A percentile compares a stretch with the other conserved stretches of the same genome.
phyloP scores from a whole-genome alignment of 2,888 invertebrate genomes.

The Pterostichus niger region DNA sequence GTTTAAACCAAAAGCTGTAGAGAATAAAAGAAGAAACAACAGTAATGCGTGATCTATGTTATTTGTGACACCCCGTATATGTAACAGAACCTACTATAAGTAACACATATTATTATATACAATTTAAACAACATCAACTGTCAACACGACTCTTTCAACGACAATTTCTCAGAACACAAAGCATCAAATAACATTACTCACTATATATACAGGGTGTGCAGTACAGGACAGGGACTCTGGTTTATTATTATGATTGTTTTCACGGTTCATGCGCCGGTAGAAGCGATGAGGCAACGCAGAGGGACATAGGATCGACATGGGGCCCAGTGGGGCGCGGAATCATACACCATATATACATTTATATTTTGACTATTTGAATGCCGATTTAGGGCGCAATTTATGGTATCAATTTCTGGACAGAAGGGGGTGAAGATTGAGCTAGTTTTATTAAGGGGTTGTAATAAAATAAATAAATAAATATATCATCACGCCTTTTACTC shows the following conservation, averaged over 20 bases:
- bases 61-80: too few species aligned
- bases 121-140: conserved; percentile 40
- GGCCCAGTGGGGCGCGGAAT: neutral
- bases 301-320: too few species aligned
- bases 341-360: conserved; percentile 76
- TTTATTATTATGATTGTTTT: conserved; percentile 63
- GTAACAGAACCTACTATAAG: neutral
- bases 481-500: too few species aligned
- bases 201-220: neutral
- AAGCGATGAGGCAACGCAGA: neutral
- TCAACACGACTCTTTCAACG: neutral
- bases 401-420: conserved; percentile 68
- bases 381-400: conserved; percentile 76
- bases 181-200: neutral
- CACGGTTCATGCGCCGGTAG: conserved; percentile 52
- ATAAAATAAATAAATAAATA: neutral
- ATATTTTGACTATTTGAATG: conserved; percentile 78
- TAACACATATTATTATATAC: neutral
- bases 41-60: too few species aligned
- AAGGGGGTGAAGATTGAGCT: neutral
- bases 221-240: neutral
- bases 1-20: too few species aligned
- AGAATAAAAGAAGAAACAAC: too few species aligned
- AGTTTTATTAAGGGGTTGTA: conserved; percentile 21
- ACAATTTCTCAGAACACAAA: neutral